A percentile compares a stretch with the other conserved stretches of the same genome.
phyloP scores from a whole-genome alignment of 2,888 invertebrate species.

The Arenicola marina region DNA sequence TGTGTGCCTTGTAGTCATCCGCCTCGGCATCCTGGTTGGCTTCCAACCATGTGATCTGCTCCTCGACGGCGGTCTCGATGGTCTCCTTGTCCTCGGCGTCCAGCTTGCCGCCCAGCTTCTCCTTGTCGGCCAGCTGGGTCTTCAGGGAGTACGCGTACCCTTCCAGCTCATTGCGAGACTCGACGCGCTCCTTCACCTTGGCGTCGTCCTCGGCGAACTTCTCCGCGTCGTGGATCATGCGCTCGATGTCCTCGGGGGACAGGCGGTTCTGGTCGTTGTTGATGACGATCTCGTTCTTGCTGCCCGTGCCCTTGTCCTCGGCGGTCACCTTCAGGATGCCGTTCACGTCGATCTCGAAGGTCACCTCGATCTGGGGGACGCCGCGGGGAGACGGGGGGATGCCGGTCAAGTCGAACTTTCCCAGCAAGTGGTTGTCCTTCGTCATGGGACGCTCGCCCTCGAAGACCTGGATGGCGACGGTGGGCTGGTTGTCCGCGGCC shows the following conservation, averaged over 20 bases:
- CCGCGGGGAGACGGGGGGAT: constrained; percentile 78
- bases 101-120: constrained; percentile 90
- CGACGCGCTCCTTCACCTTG: constrained; percentile 80
- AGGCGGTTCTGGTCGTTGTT: constrained; percentile 97
- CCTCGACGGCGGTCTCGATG: constrained; percentile 93
- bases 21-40: constrained; percentile 90
- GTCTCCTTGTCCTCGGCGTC: constrained; percentile 89
- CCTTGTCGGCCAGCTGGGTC: constrained; percentile 95
- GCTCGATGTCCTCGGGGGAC: constrained; percentile 96
- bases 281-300: constrained; percentile 97
- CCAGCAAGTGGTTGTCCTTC: constrained; percentile 97
- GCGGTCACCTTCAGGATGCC: constrained; percentile 74
- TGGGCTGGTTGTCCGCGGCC: constrained; percentile 98
- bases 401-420: constrained; percentile 97
- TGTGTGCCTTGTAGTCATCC: constrained; percentile 91
- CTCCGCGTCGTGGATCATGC: constrained; percentile 99
- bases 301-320: constrained; percentile 98
- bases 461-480: constrained; percentile 94
- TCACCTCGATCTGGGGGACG: constrained; percentile 63
- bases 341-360: constrained; percentile 66
- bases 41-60: constrained; percentile 97
- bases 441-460: constrained; percentile 99
- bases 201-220: constrained; percentile 99
- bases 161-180: constrained; percentile 95
- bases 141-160: constrained; percentile 93